Evolutionary conservation across 2,888 invertebrate species (phyloP).

Genomic region (Shargacucullia verbasci): DNA sequence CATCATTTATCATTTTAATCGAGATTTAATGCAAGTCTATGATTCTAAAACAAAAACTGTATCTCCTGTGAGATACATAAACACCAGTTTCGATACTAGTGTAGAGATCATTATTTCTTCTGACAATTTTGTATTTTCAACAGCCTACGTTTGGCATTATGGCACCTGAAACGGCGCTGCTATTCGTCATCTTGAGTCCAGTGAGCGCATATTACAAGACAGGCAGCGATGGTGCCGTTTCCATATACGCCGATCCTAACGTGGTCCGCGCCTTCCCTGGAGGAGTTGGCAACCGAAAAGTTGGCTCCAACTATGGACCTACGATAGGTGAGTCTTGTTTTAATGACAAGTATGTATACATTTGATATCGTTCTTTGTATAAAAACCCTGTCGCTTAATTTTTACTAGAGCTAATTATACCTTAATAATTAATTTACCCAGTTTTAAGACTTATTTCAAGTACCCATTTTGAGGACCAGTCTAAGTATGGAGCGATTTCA

Average conservation of each 20-base stretch:
- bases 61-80: not conserved
- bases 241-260: conserved; percentile 97
- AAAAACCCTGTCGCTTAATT: too few species aligned
- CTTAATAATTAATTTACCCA: too few species aligned
- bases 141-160: conserved; percentile 98
- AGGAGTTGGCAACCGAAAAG: conserved; percentile 97
- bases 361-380: too few species aligned
- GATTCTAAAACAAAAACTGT: not conserved
- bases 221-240: conserved; percentile 91
- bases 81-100: not conserved
- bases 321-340: conserved; percentile 90
- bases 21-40: not conserved
- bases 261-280: conserved; percentile 97
- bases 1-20: too few species aligned
- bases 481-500: too few species aligned
- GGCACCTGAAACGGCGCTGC: conserved; percentile 95
- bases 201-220: conserved; percentile 97
- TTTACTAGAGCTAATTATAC: too few species aligned
- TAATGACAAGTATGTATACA: not conserved
- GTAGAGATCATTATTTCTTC: not conserved
- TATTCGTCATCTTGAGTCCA: conserved; percentile 97
- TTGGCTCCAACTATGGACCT: conserved; percentile 98
- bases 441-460: too few species aligned
- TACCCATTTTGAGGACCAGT: too few species aligned
- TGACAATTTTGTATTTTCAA: conserved; percentile 1